Evolutionary conservation across 2,797 vertebrate genomes (phyloP).

Genomic region (Cryptoprocta ferox): DNA sequence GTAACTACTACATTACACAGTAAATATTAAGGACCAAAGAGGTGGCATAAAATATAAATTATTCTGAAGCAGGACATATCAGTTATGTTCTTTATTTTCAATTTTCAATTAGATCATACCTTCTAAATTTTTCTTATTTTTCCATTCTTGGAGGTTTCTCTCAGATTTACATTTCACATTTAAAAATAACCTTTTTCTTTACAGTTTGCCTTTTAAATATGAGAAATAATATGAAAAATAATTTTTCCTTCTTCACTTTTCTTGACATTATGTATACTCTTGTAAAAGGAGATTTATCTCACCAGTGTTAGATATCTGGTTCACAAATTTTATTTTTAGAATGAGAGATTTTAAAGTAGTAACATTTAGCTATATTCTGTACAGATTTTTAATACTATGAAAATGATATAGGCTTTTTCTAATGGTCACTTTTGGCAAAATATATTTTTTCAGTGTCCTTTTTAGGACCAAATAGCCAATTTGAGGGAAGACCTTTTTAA

Average conservation of each 20-base stretch:
- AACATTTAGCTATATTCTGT: conserved; percentile 37
- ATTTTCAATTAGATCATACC: conserved; percentile 50
- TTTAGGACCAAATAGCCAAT: conserved; percentile 3
- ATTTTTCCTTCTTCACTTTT: conserved; percentile 42
- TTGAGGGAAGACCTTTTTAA: not conserved
- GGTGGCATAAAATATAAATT: not conserved
- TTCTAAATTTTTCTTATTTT: conserved; percentile 51
- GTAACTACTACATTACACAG: not conserved
- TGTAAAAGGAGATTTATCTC: conserved; percentile 46
- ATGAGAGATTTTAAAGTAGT: conserved; percentile 53
- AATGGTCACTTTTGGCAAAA: conserved; percentile 20
- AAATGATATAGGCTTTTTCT: not conserved
- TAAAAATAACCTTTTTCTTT: conserved; percentile 50
- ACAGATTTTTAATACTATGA: conserved; percentile 36
- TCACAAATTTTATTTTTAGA: conserved; percentile 66
- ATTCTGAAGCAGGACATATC: not conserved
- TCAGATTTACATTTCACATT: conserved; percentile 26
- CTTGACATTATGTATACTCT: conserved; percentile 19
- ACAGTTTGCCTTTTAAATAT: conserved; percentile 45
- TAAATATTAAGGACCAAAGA: conserved; percentile 50
- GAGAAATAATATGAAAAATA: conserved; percentile 49
- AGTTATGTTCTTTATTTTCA: conserved; percentile 46
- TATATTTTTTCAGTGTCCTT: not conserved
- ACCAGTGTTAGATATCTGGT: conserved; percentile 50
- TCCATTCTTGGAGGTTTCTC: not conserved